These are phyloP conservation scores for Thalassarche chlororhynchos DNA, from an alignment of 2,113 vertebrate species.

Conservation along the genomic window DNA sequence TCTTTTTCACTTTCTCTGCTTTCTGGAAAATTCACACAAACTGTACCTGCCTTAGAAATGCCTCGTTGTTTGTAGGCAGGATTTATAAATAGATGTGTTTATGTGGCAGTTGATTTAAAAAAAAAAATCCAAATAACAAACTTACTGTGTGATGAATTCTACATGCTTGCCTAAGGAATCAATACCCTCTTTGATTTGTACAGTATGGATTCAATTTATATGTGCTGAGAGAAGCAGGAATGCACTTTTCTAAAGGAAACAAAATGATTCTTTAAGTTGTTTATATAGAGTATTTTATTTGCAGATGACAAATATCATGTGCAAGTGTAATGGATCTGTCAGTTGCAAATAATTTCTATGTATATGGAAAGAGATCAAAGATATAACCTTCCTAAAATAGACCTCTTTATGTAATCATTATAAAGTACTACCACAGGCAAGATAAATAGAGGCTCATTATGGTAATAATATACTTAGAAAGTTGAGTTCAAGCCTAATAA, in stretches of 20 bases:
- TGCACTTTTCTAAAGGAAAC: not conserved
- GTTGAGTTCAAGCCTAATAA: conserved; percentile 12
- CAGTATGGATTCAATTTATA: conserved; percentile 20
- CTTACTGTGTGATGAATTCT: not conserved
- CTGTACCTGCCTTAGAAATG: not conserved
- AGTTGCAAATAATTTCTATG: not conserved
- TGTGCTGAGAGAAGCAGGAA: conserved; percentile 10
- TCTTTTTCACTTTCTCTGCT: not conserved
- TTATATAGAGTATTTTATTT: conserved; percentile 13
- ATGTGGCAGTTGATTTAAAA: not conserved
- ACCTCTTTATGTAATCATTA: conserved; percentile 12
- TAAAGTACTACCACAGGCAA: not conserved
- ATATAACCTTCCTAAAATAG: not conserved
- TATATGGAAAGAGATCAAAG: conserved; percentile 30
- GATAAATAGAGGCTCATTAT: conserved; percentile 11
- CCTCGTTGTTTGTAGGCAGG: not conserved
- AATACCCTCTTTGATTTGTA: conserved; percentile 39
- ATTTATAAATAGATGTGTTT: not conserved
- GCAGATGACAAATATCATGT: not conserved
- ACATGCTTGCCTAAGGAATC: not conserved
- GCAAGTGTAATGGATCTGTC: conserved; percentile 3
- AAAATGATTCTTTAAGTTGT: not conserved
- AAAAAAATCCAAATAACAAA: not conserved
- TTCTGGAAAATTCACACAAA: not conserved
- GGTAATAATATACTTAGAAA: not conserved